Evolutionary conservation across 2,797 vertebrate species (phyloP).

Genomic region (Acrossocheilus wenchowensis): DNA sequence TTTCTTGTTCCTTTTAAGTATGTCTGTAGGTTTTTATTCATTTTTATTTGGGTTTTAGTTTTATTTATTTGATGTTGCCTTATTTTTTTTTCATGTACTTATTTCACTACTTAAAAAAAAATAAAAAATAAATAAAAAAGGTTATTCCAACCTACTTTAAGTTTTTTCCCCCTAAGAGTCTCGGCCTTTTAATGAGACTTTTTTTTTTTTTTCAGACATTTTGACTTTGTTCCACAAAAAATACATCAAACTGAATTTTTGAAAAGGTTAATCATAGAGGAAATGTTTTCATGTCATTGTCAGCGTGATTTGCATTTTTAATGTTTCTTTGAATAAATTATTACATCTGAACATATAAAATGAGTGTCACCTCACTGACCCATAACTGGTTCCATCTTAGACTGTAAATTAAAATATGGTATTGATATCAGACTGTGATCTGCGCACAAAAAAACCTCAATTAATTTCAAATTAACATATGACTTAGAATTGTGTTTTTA

Average conservation of each 20-base stretch:
- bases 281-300: not conserved
- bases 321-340: conserved; percentile 13
- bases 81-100: no score
- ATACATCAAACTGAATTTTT: not conserved
- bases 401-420: conserved; percentile 13
- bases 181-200: not conserved
- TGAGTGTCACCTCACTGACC: conserved; percentile 17
- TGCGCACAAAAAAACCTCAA: not conserved
- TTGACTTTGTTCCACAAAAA: not conserved
- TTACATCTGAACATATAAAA: conserved; percentile 25
- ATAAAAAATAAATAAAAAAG: no score
- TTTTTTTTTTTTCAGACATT: no score
- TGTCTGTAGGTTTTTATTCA: no score
- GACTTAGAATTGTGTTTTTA: conserved; percentile 16
- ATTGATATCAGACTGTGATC: conserved; percentile 19
- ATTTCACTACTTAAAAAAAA: no score
- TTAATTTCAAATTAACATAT: conserved; percentile 39
- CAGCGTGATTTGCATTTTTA: conserved; percentile 18
- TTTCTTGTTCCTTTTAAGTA: no score
- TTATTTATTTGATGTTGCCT: no score
- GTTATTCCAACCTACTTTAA: no score
- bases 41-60: no score
- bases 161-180: no score
- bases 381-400: conserved; percentile 3
- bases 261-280: not conserved